These are phyloP conservation scores for Tetragnatha versicolor DNA, from an alignment of 1,140 invertebrate species.

Conservation along the genomic window DNA sequence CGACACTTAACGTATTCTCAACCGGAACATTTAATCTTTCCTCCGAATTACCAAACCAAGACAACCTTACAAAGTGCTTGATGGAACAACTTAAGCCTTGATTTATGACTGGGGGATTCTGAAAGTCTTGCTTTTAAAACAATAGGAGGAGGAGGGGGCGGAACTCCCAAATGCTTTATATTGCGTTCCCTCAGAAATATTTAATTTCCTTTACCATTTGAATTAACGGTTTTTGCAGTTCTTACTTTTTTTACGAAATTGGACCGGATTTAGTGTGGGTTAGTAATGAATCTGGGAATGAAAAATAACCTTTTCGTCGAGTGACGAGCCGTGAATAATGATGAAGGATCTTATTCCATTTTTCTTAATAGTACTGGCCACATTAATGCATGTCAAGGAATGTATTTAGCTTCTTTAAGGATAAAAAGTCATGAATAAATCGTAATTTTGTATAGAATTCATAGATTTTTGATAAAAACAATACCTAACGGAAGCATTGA, in stretches of 20 bases:
- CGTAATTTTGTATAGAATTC: too few relatives aligned
- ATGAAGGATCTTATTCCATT: slow-evolving; percentile 3
- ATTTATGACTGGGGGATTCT: slow-evolving; percentile 11
- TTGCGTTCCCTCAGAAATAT: not conserved
- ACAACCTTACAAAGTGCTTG: not conserved
- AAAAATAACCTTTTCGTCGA: slow-evolving; percentile 15
- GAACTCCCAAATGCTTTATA: slow-evolving; percentile 8
- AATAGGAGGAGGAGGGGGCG: too few relatives aligned
- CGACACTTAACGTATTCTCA: too few relatives aligned
- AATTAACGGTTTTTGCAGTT: slow-evolving; percentile 19
- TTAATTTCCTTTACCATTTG: slow-evolving; percentile 27
- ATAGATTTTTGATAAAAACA: too few relatives aligned
- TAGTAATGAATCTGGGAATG: slow-evolving; percentile 12
- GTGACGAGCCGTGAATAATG: slow-evolving; percentile 20
- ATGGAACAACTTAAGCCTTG: not conserved
- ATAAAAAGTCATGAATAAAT: too few relatives aligned
- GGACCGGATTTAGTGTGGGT: not conserved
- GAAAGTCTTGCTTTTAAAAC: not conserved
- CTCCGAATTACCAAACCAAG: not conserved
- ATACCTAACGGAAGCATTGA: too few relatives aligned
- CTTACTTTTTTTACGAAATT: slow-evolving; percentile 21
- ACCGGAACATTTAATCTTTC: not conserved
- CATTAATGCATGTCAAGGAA: not conserved
- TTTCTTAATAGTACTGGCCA: slow-evolving; percentile 2
- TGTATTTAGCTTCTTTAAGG: too few relatives aligned